Evolutionary conservation across 2,888 invertebrate species (phyloP).

Genomic region (Heterodera filipjevi): DNA sequence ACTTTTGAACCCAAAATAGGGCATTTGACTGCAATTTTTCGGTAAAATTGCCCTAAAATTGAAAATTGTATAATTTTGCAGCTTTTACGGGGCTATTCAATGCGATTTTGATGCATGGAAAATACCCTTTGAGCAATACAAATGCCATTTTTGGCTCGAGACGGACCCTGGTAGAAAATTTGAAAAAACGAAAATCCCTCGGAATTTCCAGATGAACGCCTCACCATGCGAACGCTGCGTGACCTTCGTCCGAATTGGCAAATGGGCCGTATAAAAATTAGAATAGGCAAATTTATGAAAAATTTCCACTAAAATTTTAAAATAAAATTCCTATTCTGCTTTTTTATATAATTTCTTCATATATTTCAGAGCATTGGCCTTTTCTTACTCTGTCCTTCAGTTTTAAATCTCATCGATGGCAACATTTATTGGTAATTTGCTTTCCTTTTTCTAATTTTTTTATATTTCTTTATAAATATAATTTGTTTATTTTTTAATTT

Average conservation of each 20-base stretch:
- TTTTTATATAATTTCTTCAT: neutral
- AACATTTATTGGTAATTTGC: neutral
- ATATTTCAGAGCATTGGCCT: constrained; percentile 50
- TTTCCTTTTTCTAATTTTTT: neutral
- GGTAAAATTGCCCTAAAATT: constrained; percentile 26
- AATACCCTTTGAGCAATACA: constrained; percentile 56
- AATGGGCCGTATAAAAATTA: constrained; percentile 28
- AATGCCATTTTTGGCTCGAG: constrained; percentile 46
- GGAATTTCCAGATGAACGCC: constrained; percentile 45
- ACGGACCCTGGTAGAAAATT: constrained; percentile 47
- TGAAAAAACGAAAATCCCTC: neutral
- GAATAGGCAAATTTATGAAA: constrained; percentile 31
- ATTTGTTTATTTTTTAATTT: no score
- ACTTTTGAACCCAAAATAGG: constrained; percentile 45
- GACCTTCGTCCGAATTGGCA: constrained; percentile 48
- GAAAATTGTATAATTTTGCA: constrained; percentile 7
- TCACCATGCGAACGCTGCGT: constrained; percentile 46
- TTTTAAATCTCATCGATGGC: constrained; percentile 50
- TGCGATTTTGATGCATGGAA: constrained; percentile 56
- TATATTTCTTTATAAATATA: neutral
- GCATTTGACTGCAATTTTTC: constrained; percentile 39
- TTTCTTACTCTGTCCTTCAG: constrained; percentile 44
- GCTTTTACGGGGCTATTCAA: constrained; percentile 36
- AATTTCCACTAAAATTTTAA: constrained; percentile 9
- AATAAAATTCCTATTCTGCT: neutral